Evolutionary conservation across 37 sponge, comb jelly and placozoan species (phyloP), one percentile per base, ranked within the genome.

Genomic region (Ephydatia muelleri): DNA sequence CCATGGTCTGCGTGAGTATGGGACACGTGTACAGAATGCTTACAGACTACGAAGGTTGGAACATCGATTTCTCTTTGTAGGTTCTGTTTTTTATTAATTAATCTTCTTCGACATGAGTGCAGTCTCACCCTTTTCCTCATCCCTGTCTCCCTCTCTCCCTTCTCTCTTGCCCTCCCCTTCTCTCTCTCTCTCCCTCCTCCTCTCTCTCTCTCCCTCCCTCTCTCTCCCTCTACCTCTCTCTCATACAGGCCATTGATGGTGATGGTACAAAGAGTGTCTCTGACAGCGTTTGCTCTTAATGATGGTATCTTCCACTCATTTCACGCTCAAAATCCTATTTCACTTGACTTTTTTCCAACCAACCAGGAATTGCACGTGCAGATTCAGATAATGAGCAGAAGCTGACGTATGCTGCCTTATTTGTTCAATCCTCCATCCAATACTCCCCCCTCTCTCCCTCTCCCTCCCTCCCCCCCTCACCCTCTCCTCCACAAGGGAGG

Each of bases 1-100:
- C 85, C 57, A 39, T 91, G 65, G 67, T 31, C 32, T 74, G 72
- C 64, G 83, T 91, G 69, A 57, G 73, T 29, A 83, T 72, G 6
- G 79, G 89, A 13, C 95, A 94, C 66, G 36, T 91, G 40, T 94
- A 94, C 79, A 67, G 95, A 32, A 71, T 91, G 78, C 1, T 80
- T 49, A 86, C 88, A 12, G 95, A 94, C 82, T 94, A 88, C 80
- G 92, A 89, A 34, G 93, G 93, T 38, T 95, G 76, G 34, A 70
- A 78, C 68, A 72, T 89, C 64, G 90, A 89, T 77, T 88, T 93
- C 87, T 86, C 87, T 37, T 90, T 90, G 92, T 91, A 80, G 64
- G 78, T 11, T 40, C 3, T 25, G 3, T 14, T 67, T 64, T 31
- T 30, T 29, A 28, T 43, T 4, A 43, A n/a, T n/a, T n/a, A n/a